phyloP scores from a whole-genome alignment of 2,113 vertebrate genomes.

The Promerops cafer region DNA sequence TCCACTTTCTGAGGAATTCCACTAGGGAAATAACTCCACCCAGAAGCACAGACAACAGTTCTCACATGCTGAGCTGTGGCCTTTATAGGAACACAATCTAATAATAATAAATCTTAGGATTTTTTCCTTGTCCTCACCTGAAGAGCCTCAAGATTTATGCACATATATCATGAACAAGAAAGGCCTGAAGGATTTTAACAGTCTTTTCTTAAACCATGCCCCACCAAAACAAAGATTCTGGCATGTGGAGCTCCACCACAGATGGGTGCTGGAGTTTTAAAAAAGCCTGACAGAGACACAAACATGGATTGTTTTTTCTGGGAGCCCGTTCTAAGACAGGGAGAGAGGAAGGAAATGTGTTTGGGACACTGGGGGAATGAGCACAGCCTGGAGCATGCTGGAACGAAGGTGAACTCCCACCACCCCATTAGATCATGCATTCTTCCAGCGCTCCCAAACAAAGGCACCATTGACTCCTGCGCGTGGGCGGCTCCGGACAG shows the following conservation, averaged over 20 bases:
- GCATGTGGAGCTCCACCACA: not conserved
- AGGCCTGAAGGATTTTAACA: not conserved
- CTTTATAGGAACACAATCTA: not conserved
- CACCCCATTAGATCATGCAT: conserved; percentile 83
- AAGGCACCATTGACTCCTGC: conserved; percentile 80
- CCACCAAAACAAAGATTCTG: not conserved
- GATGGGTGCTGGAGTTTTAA: not conserved
- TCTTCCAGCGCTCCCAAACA: conserved; percentile 78
- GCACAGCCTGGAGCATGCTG: conserved; percentile 1
- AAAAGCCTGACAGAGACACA: not conserved
- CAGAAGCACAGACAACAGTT: not conserved
- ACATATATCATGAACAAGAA: not conserved
- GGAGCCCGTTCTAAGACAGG: not conserved
- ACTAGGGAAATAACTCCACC: not conserved
- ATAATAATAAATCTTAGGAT: not conserved
- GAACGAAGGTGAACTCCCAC: conserved; percentile 74
- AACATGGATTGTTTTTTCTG: not conserved
- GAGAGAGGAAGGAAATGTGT: conserved; percentile 22
- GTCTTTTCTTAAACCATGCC: not conserved
- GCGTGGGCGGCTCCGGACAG: conserved; percentile 70
- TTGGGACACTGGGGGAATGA: conserved; percentile 51
- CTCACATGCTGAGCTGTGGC: not conserved
- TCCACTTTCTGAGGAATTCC: not conserved
- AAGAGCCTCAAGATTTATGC: not conserved
- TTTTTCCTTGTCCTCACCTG: not conserved